These are phyloP conservation scores for Sebastolobus altivelis DNA, from an alignment of 2,797 vertebrate species.

Conservation along the genomic window DNA sequence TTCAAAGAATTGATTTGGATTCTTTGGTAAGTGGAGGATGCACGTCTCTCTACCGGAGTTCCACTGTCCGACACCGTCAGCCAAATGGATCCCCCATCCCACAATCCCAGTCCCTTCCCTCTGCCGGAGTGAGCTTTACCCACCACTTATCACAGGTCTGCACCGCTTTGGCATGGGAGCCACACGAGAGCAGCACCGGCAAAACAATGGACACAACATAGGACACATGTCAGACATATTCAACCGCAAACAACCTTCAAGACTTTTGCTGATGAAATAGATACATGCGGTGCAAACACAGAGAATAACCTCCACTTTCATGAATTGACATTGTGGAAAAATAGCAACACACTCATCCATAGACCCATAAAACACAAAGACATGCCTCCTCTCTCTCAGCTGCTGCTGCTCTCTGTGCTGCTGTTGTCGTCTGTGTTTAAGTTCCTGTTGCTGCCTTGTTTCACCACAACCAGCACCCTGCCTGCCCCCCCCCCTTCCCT, in stretches of 20 bases:
- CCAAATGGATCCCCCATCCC: conserved; percentile 35
- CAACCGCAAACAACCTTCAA: not conserved
- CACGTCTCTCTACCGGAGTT: conserved; percentile 70
- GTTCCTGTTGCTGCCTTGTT: conserved; percentile 55
- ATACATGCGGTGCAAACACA: not conserved
- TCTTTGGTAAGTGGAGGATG: conserved; percentile 89
- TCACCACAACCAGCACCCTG: conserved; percentile 46
- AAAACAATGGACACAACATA: not conserved
- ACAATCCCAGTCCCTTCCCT: not conserved
- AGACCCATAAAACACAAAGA: not conserved
- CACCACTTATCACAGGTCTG: conserved; percentile 54
- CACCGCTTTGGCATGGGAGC: conserved; percentile 78
- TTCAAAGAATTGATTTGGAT: conserved; percentile 85
- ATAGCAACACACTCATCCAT: not conserved
- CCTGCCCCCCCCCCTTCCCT: conserved; percentile 6
- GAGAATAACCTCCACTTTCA: not conserved
- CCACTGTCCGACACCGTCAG: conserved; percentile 73
- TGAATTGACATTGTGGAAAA: not conserved
- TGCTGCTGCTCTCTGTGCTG: conserved; percentile 71
- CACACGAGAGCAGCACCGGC: conserved; percentile 63
- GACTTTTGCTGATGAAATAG: not conserved
- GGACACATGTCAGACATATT: not conserved
- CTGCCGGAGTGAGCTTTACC: conserved; percentile 42
- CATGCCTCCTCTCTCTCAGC: conserved; percentile 5
- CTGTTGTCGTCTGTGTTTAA: conserved; percentile 52